phyloP scores from a whole-genome alignment of 37 sponge, comb jelly and placozoan species.

The Mnemiopsis leidyi region DNA sequence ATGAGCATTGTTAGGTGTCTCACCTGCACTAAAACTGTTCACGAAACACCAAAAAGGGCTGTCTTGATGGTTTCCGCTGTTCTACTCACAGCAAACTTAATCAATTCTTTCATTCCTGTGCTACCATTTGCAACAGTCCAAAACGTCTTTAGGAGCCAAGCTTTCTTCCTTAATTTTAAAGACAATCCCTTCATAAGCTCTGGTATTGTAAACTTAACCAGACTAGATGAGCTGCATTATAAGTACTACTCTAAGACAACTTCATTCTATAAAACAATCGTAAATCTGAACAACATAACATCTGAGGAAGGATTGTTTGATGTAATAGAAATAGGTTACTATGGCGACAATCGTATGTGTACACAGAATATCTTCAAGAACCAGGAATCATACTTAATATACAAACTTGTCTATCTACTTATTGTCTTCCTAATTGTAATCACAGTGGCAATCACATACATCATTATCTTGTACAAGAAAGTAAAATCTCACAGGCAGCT shows the following conservation, averaged over 20 bases:
- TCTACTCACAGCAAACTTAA: neutral
- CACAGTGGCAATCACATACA: neutral
- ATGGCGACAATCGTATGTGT: neutral
- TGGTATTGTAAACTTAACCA: neutral
- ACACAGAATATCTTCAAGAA: neutral
- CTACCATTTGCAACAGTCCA: neutral
- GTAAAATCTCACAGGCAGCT: neutral
- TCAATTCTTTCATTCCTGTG: neutral
- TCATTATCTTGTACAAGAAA: neutral
- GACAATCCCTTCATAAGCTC: conserved; percentile 4
- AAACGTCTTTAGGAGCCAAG: neutral
- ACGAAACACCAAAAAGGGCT: neutral
- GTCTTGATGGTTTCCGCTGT: neutral
- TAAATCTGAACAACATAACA: neutral
- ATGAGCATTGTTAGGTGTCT: too few species aligned
- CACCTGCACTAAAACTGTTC: too few species aligned
- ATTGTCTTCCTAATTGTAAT: neutral
- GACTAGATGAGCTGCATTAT: neutral
- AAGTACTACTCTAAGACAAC: neutral
- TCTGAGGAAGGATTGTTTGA: neutral
- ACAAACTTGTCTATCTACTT: neutral
- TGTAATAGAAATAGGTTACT: too few species aligned
- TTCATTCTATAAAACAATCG: neutral
- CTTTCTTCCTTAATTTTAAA: neutral
- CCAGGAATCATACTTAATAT: neutral